A percentile compares a stretch with the other conserved stretches of the same genome.
Conservation (phyloP, 2,797 vertebrate genomes). For the Ambastaia sidthimunki region DNA sequence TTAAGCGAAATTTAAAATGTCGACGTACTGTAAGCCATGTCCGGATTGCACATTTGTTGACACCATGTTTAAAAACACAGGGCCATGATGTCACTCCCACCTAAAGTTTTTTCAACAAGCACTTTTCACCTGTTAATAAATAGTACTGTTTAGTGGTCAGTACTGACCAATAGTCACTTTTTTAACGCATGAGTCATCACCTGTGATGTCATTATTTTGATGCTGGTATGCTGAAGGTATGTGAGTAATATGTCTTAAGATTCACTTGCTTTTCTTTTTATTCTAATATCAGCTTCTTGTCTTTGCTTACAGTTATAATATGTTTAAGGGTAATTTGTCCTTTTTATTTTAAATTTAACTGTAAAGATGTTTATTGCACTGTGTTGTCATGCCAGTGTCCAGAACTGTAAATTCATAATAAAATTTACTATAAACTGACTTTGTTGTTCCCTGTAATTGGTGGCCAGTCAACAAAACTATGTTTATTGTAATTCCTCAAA, state of each 20-base stretch:
- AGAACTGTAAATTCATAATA: conserved; percentile 78
- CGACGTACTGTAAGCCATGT: conserved; percentile 40
- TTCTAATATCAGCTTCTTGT: conserved; percentile 46
- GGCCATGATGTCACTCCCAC: conserved; percentile 43
- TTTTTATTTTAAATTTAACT: conserved; percentile 68
- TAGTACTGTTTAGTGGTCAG: conserved; percentile 56
- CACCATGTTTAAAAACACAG: conserved; percentile 43
- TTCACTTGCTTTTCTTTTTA: conserved; percentile 44
- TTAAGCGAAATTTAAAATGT: conserved; percentile 29
- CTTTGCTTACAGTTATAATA: conserved; percentile 64
- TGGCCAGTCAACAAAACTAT: neutral
- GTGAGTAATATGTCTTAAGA: conserved; percentile 62
- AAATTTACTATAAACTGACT: conserved; percentile 66
- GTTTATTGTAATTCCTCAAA: neutral
- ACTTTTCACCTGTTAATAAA: conserved; percentile 75
- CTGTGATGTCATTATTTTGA: conserved; percentile 37
- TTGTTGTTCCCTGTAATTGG: neutral
- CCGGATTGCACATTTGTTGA: conserved; percentile 52
- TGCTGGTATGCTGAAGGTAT: conserved; percentile 60
- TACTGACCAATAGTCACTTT: conserved; percentile 64
- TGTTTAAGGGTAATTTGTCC: conserved; percentile 66
- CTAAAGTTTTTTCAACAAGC: conserved; percentile 62
- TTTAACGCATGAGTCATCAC: conserved; percentile 43
- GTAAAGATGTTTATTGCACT: conserved; percentile 75
- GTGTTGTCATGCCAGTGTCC: conserved; percentile 79